Percentiles rank a stretch among this genome's conserved stretches.
phyloP scores from a whole-genome alignment of 2,888 invertebrate species.

The Rhagophthalmus giganteus region DNA sequence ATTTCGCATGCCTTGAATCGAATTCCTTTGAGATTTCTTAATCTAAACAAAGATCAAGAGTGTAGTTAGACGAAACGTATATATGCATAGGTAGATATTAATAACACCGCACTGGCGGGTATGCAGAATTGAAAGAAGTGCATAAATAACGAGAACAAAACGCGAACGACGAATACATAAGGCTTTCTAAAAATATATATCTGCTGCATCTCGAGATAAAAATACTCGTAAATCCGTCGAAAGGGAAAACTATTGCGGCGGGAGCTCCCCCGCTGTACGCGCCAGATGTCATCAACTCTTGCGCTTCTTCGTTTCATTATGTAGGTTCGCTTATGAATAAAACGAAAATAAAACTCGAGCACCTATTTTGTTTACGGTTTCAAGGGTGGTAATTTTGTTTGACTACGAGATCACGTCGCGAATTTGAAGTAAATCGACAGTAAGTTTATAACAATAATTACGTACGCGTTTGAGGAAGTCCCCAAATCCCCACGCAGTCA shows the following conservation, averaged over 20 bases:
- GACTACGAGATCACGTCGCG: not conserved
- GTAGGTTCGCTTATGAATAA: not conserved
- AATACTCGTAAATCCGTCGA: slow-evolving; percentile 38
- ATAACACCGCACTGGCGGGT: slow-evolving; percentile 6
- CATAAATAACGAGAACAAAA: slow-evolving; percentile 28
- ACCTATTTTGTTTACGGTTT: not conserved
- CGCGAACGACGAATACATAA: slow-evolving; percentile 26
- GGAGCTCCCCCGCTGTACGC: slow-evolving; percentile 35
- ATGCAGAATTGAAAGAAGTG: slow-evolving; percentile 9
- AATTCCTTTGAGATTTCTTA: too few species aligned
- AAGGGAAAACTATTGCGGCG: slow-evolving; percentile 38
- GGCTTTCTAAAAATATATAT: slow-evolving; percentile 33
- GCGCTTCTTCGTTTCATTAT: not conserved
- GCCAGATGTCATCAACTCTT: slow-evolving; percentile 45
- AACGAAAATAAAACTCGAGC: not conserved
- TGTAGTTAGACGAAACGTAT: too few species aligned
- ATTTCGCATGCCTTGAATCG: not conserved
- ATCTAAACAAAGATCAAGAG: slow-evolving; percentile 6
- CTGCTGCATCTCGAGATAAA: slow-evolving; percentile 32
- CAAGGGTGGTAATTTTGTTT: not conserved
- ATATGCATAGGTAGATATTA: too few species aligned
- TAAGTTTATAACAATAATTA: not conserved
- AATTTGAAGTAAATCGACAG: not conserved
- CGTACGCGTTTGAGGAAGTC: not conserved
- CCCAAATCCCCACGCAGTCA: not conserved